Evolutionary conservation across 2,888 invertebrate genomes (phyloP).

Genomic region (Microchrysa polita): DNA sequence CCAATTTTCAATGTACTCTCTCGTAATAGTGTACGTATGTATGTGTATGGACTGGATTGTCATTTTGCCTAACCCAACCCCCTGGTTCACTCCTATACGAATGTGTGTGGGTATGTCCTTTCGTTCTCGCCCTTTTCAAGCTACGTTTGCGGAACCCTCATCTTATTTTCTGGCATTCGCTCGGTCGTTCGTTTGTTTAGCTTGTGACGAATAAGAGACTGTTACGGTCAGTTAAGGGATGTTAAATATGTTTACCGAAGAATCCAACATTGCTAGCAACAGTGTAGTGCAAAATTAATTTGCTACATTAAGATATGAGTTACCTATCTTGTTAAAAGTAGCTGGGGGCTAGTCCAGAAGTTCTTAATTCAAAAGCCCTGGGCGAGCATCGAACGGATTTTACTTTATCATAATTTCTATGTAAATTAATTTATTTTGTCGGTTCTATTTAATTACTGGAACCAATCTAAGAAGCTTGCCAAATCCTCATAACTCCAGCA

Average conservation of each 20-base stretch:
- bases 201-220: conserved; percentile 37
- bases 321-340: neutral
- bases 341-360: too few relatives aligned
- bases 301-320: neutral
- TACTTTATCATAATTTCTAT: too few relatives aligned
- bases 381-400: too few relatives aligned
- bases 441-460: too few relatives aligned
- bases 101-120: conserved; percentile 7
- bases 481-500: too few relatives aligned
- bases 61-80: conserved; percentile 23
- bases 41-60: conserved; percentile 13
- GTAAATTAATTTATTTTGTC: too few relatives aligned
- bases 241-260: conserved; percentile 23
- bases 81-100: neutral
- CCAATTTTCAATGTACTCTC: neutral
- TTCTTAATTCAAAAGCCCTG: too few relatives aligned
- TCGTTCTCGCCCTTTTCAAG: neutral
- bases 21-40: neutral
- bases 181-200: conserved; percentile 33
- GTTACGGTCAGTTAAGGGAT: conserved; percentile 42
- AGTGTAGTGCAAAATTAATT: conserved; percentile 18
- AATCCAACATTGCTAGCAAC: neutral
- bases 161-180: neutral
- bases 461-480: too few relatives aligned
- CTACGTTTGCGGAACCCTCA: conserved; percentile 1